Percentiles rank a stretch among this genome's conserved stretches.
phyloP scores from a whole-genome alignment of 2,797 vertebrate species.

The Hoplostethus mediterraneus region DNA sequence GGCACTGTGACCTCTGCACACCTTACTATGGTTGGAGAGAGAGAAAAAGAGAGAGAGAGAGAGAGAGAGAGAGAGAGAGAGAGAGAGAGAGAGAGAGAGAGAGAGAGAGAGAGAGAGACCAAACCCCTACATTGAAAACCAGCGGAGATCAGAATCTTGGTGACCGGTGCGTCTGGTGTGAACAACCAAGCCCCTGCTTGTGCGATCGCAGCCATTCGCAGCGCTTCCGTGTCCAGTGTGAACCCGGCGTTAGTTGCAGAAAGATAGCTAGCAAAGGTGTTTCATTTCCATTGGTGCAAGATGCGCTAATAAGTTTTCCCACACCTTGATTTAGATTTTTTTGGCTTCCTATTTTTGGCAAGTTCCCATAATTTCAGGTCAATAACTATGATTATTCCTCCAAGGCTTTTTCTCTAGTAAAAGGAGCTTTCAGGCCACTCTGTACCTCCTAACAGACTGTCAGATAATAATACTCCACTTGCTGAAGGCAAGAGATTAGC shows the following conservation, averaged over 20 bases:
- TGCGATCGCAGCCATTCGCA: no score
- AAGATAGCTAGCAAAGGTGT: background rate
- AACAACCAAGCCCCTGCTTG: no score
- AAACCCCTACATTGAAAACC: no score
- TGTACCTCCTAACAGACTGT: slow-evolving; percentile 8
- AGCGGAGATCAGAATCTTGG: no score
- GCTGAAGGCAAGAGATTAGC: slow-evolving; percentile 3
- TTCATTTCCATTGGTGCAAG: background rate
- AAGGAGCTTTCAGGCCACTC: background rate
- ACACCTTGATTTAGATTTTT: slow-evolving; percentile 4
- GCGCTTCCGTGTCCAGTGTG: no score
- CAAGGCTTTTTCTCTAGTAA: slow-evolving; percentile 2
- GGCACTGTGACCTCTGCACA: no score
- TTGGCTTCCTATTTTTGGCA: slow-evolving; percentile 22
- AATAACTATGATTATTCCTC: slow-evolving; percentile 6
- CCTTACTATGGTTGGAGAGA: no score
- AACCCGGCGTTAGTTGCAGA: background rate
- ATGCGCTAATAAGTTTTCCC: background rate
- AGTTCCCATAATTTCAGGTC: slow-evolving; percentile 24
- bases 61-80: no score
- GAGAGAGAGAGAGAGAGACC: no score
- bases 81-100: no score
- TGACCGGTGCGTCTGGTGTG: no score
- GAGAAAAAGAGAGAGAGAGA: no score
- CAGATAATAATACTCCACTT: background rate